Conservation (phyloP, 2,888 invertebrate species). For the Xestia sexstrigata region DNA sequence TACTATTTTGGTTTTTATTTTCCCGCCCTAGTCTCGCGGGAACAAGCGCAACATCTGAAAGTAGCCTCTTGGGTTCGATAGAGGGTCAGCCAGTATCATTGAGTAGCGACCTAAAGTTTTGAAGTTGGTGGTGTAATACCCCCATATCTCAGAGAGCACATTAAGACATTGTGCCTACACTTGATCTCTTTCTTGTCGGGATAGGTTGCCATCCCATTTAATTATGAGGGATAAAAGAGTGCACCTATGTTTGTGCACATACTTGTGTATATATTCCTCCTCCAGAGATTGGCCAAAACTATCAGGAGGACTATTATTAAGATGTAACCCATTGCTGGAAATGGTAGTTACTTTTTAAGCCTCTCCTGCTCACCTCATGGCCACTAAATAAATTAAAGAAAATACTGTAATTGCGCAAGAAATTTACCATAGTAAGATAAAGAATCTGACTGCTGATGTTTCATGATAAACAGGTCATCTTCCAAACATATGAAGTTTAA, state of each 20-base stretch:
- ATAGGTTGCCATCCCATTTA: neutral
- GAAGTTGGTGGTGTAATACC: too few relatives aligned
- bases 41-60: neutral
- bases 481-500: constrained; percentile 99
- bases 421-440: constrained; percentile 97
- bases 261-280: too few relatives aligned
- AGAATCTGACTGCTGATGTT: constrained; percentile 97
- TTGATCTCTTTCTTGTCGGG: neutral
- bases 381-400: neutral
- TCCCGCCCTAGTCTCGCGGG: too few relatives aligned
- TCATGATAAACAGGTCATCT: constrained; percentile 98
- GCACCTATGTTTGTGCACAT: neutral
- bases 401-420: neutral
- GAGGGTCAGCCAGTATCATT: too few relatives aligned
- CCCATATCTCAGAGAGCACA: too few relatives aligned
- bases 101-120: too few relatives aligned
- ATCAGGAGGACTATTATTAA: neutral
- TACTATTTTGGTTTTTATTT: too few relatives aligned
- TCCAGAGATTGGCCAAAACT: too few relatives aligned
- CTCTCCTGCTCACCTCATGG: neutral
- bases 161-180: too few relatives aligned
- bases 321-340: neutral
- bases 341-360: neutral
- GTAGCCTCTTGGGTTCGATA: neutral
- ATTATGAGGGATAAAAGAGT: neutral